A percentile compares a stretch with the other conserved stretches of the same genome.
Evolutionary conservation across 2,113 vertebrate genomes (phyloP).

Genomic region (Spheniscus mendiculus): DNA sequence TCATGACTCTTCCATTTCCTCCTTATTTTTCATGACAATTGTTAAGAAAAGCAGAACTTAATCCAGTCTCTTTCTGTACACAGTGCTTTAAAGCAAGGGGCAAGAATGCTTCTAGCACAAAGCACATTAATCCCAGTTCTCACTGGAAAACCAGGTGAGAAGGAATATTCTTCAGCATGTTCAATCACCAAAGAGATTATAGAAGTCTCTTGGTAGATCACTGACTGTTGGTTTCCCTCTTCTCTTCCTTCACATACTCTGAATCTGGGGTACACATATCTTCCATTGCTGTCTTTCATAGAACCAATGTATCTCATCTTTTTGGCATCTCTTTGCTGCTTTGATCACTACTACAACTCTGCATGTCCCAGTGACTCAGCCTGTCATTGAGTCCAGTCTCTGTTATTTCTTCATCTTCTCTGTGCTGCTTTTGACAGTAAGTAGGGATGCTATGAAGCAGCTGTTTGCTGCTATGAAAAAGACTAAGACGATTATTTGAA

Average conservation of each 20-base stretch:
- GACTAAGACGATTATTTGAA: neutral
- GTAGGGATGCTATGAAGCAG: neutral
- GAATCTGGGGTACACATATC: neutral
- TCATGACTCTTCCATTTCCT: neutral
- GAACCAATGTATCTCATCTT: neutral
- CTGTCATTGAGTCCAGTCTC: neutral
- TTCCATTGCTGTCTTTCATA: neutral
- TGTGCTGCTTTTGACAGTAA: neutral
- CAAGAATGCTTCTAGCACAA: neutral
- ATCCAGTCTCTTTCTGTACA: neutral
- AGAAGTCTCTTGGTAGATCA: neutral
- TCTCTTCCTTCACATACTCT: neutral
- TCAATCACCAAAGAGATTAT: neutral
- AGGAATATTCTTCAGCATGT: neutral
- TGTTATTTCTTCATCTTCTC: neutral
- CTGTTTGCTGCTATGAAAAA: neutral
- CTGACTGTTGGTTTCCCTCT: neutral
- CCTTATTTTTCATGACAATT: neutral
- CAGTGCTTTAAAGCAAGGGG: neutral
- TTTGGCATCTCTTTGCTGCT: neutral
- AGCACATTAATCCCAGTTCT: neutral
- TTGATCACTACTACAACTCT: neutral
- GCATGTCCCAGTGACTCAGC: neutral
- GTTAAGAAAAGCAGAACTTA: neutral
- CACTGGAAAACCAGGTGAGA: neutral